Base-by-base conservation (phyloP, 2,888 invertebrate species). In the Yponomeuta cagnagella region DNA sequence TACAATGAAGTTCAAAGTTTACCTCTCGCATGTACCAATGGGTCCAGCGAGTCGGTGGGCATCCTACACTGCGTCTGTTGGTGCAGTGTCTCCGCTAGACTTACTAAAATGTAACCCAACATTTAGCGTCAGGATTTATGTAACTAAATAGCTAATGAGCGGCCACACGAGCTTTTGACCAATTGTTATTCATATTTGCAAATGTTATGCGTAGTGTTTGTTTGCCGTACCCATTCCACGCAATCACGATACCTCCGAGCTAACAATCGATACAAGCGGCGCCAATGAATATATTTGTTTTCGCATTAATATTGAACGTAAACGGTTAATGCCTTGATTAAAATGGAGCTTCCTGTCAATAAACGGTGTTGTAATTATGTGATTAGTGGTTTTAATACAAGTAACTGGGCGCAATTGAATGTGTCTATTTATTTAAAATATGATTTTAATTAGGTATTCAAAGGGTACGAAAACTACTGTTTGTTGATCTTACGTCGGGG, bases 181-280 rank as follows among this genome's bases (percentile, higher is more conserved):
- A 58, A 58, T 58, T 58, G 52, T 58, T 58, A 58, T 58, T 58
- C 52, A 58, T 58, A 58, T 58, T 58, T 58, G 52, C 52, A 58
- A 58, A 58, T 58, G 52, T 58, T 58, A 58, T 58, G 52, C 52
- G 52, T 5, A 15, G 15, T 58, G 15, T 58, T 58, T 58, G 52
- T 58, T 58, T 58, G 52, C 52, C 15, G 12, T 58, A 15, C 52
- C 52, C 52, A 15, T 15, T 58, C 52, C 52, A 58, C 52, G 52
- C 52, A 58, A 58, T 58, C 52, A 58, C 52, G 52, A 58, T 58
- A 58, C 52, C 52, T 58, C 52, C 52, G 52, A 15, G 52, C 52
- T 15, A 58, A 58, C 52, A 58, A 58, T 58, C 52, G 52, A 58
- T 58, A 58, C 52, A 58, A 58, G 52, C 52, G 15, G 52, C 4